A percentile compares a stretch with the other conserved stretches of the same genome.
Conservation (phyloP, 1,140 invertebrate species). For the Tenebrio molitor region DNA sequence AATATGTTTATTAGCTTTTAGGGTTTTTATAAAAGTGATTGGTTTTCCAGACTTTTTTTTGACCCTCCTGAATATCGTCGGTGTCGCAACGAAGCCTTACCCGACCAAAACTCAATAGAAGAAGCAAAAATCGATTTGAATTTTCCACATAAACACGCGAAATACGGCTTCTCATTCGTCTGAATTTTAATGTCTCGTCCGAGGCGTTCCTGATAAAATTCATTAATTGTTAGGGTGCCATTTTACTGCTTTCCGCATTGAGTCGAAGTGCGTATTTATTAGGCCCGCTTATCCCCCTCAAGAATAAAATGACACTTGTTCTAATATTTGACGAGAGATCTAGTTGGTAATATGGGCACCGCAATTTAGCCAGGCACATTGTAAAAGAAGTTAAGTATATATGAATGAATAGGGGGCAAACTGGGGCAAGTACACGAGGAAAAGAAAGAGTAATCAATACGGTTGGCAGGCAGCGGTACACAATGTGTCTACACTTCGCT, state of each 20-base stretch:
- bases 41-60: background rate
- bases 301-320: too few relatives aligned
- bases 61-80: background rate
- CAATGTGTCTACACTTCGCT: constrained; percentile 12
- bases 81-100: background rate
- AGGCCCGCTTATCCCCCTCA: too few relatives aligned
- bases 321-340: constrained; percentile 29
- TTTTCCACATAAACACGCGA: background rate
- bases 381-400: constrained; percentile 13
- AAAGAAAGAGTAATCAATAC: constrained; percentile 36
- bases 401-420: constrained; percentile 32
- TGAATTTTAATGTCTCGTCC: too few relatives aligned
- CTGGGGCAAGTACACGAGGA: constrained; percentile 18
- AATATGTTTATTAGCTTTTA: too few relatives aligned
- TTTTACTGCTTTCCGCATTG: too few relatives aligned
- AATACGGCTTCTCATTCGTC: background rate
- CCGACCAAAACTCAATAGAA: background rate
- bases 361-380: constrained; percentile 9
- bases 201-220: too few relatives aligned
- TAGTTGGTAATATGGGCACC: constrained; percentile 11
- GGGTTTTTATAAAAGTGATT: too few relatives aligned
- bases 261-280: too few relatives aligned
- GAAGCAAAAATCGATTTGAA: constrained; percentile 11
- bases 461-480: constrained; percentile 11
- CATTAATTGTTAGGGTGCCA: too few relatives aligned